phyloP scores from a whole-genome alignment of 2,113 vertebrate genomes.

The Bos javanicus region DNA sequence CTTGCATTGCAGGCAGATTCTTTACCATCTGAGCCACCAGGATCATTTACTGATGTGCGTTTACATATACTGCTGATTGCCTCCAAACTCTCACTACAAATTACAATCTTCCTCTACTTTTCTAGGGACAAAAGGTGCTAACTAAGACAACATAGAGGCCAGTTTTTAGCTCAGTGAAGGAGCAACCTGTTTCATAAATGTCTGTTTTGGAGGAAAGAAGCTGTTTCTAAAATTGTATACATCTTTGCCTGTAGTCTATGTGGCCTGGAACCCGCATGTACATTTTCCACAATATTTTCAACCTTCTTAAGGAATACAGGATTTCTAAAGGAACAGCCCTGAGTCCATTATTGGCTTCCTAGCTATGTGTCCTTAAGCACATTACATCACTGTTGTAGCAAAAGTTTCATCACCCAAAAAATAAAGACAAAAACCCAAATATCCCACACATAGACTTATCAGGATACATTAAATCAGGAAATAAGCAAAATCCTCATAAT shows the following conservation, averaged over 20 bases:
- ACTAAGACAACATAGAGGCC: accelerated
- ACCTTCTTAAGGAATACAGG: too few species aligned
- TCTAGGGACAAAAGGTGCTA: neutral
- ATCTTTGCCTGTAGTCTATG: accelerated
- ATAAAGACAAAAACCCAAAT: neutral
- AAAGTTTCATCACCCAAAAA: neutral
- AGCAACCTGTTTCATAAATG: neutral
- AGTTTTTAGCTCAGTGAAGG: neutral
- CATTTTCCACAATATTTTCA: accelerated
- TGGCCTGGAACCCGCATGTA: neutral
- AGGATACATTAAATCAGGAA: neutral
- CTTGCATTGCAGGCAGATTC: neutral
- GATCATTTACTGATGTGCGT: neutral
- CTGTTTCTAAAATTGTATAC: neutral
- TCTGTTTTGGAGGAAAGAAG: neutral
- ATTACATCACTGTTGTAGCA: neutral
- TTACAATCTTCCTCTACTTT: neutral
- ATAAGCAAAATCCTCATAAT: accelerated
- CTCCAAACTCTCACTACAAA: neutral
- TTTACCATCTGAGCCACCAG: neutral
- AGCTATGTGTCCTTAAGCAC: accelerated
- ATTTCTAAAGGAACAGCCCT: accelerated
- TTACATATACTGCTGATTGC: neutral
- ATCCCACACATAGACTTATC: neutral
- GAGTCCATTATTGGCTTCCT: too few species aligned